Conservation (phyloP, 1,140 invertebrate genomes). For the Holotrichia oblita region DNA sequence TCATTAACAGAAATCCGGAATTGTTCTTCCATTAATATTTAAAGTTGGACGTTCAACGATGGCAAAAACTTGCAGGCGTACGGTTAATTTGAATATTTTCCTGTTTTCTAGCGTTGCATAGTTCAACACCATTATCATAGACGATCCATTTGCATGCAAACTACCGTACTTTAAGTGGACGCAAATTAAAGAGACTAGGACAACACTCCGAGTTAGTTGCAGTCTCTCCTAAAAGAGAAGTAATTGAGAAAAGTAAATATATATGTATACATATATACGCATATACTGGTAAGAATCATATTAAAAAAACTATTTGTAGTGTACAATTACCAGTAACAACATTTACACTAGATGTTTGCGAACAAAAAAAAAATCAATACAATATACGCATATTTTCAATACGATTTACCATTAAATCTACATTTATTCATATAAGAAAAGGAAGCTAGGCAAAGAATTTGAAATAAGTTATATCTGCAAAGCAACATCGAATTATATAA, state of each 20-base stretch:
- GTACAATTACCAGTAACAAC: too few species aligned
- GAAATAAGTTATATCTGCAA: too few species aligned
- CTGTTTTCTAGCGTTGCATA: neutral
- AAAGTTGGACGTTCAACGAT: neutral
- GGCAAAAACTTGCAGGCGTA: slow-evolving; percentile 21
- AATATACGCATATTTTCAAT: too few species aligned
- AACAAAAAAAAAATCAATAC: too few species aligned
- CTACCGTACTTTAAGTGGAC: slow-evolving; percentile 17
- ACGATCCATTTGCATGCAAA: slow-evolving; percentile 27
- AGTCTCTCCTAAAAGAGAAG: neutral
- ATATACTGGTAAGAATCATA: too few species aligned
- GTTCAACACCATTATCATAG: slow-evolving; percentile 21
- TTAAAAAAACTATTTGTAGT: too few species aligned
- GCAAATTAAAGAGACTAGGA: slow-evolving; percentile 26
- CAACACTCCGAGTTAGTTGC: neutral
- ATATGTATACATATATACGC: too few species aligned
- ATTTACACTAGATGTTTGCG: too few species aligned
- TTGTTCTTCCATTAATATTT: slow-evolving; percentile 18
- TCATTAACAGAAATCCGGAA: slow-evolving; percentile 35
- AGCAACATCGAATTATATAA: too few species aligned
- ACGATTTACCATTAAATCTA: too few species aligned
- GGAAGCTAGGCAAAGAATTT: too few species aligned
- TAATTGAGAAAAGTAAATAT: slow-evolving; percentile 14
- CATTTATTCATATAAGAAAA: too few species aligned
- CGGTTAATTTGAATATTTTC: slow-evolving; percentile 31